Conservation (phyloP, 2,797 vertebrate genomes). For the Poeciliopsis turneri region DNA sequence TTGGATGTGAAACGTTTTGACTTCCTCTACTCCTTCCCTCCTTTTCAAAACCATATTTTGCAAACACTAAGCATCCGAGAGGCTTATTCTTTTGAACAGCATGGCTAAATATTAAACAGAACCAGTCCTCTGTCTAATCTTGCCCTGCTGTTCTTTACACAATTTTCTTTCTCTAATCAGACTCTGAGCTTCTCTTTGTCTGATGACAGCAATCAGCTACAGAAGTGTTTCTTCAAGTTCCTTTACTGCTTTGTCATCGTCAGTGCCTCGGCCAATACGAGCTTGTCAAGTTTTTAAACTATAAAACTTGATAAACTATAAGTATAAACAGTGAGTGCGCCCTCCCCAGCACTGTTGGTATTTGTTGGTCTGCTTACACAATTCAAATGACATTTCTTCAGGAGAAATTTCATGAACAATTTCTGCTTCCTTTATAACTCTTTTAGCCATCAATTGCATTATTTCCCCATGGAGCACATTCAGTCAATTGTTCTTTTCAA, state of each 20-base stretch:
- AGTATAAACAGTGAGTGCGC: neutral
- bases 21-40: neutral
- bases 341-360: neutral
- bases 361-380: neutral
- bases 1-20: neutral
- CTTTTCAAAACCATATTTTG: neutral
- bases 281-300: neutral
- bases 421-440: neutral
- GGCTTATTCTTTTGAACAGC: neutral
- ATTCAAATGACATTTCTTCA: neutral
- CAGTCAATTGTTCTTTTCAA: neutral
- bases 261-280: neutral
- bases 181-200: neutral
- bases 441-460: neutral
- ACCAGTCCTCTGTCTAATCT: neutral
- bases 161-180: neutral
- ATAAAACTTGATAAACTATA: too few species aligned
- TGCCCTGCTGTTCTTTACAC: neutral
- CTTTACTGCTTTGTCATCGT: neutral
- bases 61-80: neutral
- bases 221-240: neutral
- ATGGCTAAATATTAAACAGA: neutral
- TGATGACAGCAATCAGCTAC: too few species aligned
- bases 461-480: neutral
- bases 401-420: too few species aligned